Conservation (phyloP, 2,888 invertebrate genomes). For the Pogonocherus hispidulus region DNA sequence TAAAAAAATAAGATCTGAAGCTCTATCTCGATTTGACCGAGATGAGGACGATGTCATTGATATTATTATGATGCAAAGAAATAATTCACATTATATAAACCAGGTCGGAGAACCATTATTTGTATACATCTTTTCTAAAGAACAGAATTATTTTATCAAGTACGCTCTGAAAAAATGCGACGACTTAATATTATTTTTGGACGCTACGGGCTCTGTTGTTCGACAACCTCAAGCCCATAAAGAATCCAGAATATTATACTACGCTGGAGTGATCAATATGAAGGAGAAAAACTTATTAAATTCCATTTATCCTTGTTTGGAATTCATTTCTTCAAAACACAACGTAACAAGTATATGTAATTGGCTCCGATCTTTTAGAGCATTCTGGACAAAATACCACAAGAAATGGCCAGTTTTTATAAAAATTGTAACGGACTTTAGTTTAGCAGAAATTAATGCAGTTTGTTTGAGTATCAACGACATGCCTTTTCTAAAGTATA, state of each 20-base stretch:
- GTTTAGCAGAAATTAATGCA: slow-evolving; percentile 29
- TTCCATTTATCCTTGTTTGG: slow-evolving; percentile 17
- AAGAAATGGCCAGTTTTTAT: slow-evolving; percentile 23
- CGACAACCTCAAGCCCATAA: slow-evolving; percentile 17
- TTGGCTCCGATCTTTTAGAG: slow-evolving; percentile 18
- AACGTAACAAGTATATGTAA: slow-evolving; percentile 10
- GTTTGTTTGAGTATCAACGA: slow-evolving; percentile 21
- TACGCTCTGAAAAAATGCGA: neutral
- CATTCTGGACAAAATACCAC: slow-evolving; percentile 15
- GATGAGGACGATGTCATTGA: neutral
- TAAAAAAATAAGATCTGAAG: neutral
- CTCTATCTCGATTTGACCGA: neutral
- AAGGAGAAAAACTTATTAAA: slow-evolving; percentile 7
- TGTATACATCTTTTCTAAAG: neutral
- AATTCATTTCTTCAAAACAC: slow-evolving; percentile 26
- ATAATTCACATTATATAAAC: neutral
- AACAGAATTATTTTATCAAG: neutral
- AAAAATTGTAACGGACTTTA: slow-evolving; percentile 22
- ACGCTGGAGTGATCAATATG: slow-evolving; percentile 15
- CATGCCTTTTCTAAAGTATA: slow-evolving; percentile 23
- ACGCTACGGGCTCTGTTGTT: slow-evolving; percentile 24
- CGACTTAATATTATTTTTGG: slow-evolving; percentile 9
- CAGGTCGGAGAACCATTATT: neutral
- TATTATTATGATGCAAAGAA: neutral
- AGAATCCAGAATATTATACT: slow-evolving; percentile 15